Evolutionary conservation across 2,888 invertebrate species (phyloP), one percentile per base, ranked within the genome.

Genomic region (Diaphora mendica): DNA sequence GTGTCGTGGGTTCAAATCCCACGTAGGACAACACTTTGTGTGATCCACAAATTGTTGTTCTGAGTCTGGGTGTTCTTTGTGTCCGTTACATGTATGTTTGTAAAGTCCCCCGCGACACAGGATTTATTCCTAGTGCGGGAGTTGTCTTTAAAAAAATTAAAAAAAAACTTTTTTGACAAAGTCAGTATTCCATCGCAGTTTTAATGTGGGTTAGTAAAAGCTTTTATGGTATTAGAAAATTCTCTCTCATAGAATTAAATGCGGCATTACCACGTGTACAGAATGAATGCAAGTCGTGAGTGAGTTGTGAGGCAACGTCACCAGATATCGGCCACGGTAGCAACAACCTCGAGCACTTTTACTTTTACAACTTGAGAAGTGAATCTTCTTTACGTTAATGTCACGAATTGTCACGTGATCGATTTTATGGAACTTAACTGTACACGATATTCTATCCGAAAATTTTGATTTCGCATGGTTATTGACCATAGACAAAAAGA

Each of bases 281-380:
- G 26, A 59, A 71, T 17, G 44, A 55, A 69, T 64, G 64, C 65
- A 44, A 69, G 51, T 69, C n/a, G 74, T 69, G 68, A 68, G 73
- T 68, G 68, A 80, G 82, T 77, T 82, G 78, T 83, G 86, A 86
- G 71, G 82, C 80, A 82, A 86, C 84, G 83, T 86, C 87, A 87
- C 84, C 85, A 79, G 84, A 90, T 88, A 84, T 90, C 89, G 88
- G 89, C 88, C 88, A 87, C 79, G 84, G 88, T 87, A 89, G 87
- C 87, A 89, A 87, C 82, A 88, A 89, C 89, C 88, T 87, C 88
- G 79, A 75, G 33, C 77, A 90, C 91, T 91, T 91, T 91, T 91
- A 91, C 91, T 91, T 91, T 91, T 87, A 78, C 83, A 75, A 69
- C 73, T 74, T 79, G 71, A 76, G 23, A 11, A 48, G 20, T 51